Evolutionary conservation across 2,113 vertebrate species (phyloP).

Genomic region (Plotosus lineatus): DNA sequence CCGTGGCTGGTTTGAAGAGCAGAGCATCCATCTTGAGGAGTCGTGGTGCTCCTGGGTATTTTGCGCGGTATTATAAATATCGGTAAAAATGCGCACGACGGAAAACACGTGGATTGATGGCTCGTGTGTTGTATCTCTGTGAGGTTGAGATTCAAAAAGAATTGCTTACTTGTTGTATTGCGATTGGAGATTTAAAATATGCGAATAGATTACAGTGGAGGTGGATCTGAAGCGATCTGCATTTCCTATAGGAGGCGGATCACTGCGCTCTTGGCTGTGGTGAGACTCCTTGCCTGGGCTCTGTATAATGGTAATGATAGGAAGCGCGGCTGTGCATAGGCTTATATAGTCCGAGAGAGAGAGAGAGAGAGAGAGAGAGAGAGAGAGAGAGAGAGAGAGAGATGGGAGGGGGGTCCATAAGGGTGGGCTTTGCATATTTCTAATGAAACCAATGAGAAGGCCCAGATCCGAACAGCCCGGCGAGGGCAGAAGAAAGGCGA

Average conservation of each 20-base stretch:
- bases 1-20: background rate
- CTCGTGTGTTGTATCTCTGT: background rate
- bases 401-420: constrained; percentile 41
- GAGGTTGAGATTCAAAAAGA: background rate
- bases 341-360: constrained; percentile 17
- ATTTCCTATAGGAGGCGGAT: background rate
- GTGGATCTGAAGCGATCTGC: background rate
- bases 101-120: background rate
- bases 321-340: background rate
- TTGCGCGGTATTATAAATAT: background rate
- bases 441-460: constrained; percentile 65
- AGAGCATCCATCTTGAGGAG: background rate
- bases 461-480: constrained; percentile 33
- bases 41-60: background rate
- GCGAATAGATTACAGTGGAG: background rate
- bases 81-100: background rate
- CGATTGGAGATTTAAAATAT: background rate
- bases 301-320: background rate
- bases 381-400: constrained; percentile 25
- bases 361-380: constrained; percentile 31
- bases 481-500: constrained; percentile 33
- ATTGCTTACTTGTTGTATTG: background rate
- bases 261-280: no score
- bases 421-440: constrained; percentile 60
- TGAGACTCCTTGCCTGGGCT: background rate